Evolutionary conservation across 2,888 invertebrate genomes (phyloP), one percentile per base, ranked within the genome.

Genomic region (Tenthredo notha): DNA sequence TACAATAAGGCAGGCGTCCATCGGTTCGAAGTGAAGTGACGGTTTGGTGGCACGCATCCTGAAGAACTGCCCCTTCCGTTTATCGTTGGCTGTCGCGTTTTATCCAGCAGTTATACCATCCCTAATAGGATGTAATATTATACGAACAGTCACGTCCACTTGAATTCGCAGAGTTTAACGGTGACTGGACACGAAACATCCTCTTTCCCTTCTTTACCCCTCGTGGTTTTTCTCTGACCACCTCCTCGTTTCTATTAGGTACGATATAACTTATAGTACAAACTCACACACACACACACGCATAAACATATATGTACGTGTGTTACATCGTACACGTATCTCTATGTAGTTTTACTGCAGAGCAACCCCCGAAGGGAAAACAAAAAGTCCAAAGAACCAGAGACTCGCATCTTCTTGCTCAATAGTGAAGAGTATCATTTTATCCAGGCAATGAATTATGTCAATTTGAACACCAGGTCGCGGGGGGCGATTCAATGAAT

Each of bases 61-160:
- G 88, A 89, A 87, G 88, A 88, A 89, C 88, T 89, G 87, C 88
- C 88, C 89, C 88, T 87, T 88, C 88, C 89, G 89, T 90, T 89
- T 90, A 88, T 90, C 90, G 89, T 90, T 87, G 84, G 84, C 88
- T 91, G 91, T 92, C 91, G 92, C 92, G 91, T 93, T 93, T 92
- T 90, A 90, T 89, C 90, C 91, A 89, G 91, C 91, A 92, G 91
- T 93, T 93, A 92, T 91, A 90, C 89, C 90, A 87, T 88, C 89
- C 91, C 91, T 92, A 92, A 92, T 92, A 92, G 92, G 91, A 92
- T 92, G 92, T 92, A 92, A 92, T 92, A 92, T 92, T 92, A 91
- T 91, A 92, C 91, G 89, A 88, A 89, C 90, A 91, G 89, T 89
- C 91, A 89, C 91, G 90, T 91, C 91, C 91, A 92, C 92, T 92